phyloP scores from a whole-genome alignment of 2,888 invertebrate genomes.

The Machimus rusticus region DNA sequence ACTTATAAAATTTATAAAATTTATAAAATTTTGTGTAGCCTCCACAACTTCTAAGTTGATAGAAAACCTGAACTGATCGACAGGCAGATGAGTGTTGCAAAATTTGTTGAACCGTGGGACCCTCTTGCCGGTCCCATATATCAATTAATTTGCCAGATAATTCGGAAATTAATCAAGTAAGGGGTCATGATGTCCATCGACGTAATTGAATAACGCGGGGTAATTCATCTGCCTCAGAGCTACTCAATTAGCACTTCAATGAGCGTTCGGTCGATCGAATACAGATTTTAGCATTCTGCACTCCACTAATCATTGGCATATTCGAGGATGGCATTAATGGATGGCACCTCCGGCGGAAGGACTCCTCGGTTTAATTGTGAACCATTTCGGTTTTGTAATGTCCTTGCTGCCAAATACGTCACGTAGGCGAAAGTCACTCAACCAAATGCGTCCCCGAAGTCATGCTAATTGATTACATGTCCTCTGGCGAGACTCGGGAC shows the following conservation, averaged over 20 bases:
- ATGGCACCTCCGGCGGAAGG: background rate
- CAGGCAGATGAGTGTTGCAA: background rate
- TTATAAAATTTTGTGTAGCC: background rate
- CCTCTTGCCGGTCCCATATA: background rate
- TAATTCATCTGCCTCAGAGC: conserved; percentile 12
- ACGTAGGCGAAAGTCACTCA: background rate
- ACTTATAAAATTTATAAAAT: background rate
- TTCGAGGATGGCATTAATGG: background rate
- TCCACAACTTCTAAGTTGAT: background rate
- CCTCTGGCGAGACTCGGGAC: background rate
- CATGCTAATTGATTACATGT: conserved; percentile 7
- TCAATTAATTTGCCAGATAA: conserved; percentile 3
- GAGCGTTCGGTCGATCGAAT: background rate
- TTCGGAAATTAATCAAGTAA: conserved; percentile 11
- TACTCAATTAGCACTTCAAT: conserved; percentile 16
- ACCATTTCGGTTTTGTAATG: background rate
- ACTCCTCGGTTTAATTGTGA: background rate
- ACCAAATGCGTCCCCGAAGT: conserved; percentile 7
- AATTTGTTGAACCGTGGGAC: background rate
- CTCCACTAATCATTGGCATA: background rate
- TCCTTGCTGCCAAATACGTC: background rate
- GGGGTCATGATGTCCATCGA: background rate
- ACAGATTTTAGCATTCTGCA: conserved; percentile 20
- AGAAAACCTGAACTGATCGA: background rate
- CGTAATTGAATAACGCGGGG: conserved; percentile 16